Percentiles rank a stretch among this genome's conserved stretches.
Conservation (phyloP, 2,888 invertebrate genomes). For the Corythucha ciliata region DNA sequence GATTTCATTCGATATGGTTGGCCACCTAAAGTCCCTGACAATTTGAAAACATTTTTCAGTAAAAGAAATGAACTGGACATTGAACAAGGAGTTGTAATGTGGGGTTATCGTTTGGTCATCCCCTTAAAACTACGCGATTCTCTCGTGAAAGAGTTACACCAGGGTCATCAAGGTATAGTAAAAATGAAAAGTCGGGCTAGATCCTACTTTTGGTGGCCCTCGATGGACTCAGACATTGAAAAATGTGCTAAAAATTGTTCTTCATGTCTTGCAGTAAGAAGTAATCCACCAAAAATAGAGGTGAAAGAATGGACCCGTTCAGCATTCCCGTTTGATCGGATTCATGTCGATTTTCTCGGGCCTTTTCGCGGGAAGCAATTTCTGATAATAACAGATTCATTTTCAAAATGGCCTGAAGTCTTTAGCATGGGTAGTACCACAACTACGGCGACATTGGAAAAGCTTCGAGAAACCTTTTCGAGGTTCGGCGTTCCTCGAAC, state of each 20-base stretch:
- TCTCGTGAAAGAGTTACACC: conserved; percentile 34
- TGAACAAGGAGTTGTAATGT: conserved; percentile 26
- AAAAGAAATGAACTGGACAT: conserved; percentile 19
- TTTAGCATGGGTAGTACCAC: too few species aligned
- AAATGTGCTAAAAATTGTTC: conserved; percentile 31
- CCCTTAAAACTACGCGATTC: conserved; percentile 29
- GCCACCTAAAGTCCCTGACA: conserved; percentile 10
- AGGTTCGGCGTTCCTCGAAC: too few species aligned
- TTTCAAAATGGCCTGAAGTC: too few species aligned
- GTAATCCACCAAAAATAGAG: conserved; percentile 27
- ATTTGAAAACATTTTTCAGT: conserved; percentile 10
- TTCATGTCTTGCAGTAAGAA: conserved; percentile 26
- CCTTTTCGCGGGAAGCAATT: too few species aligned
- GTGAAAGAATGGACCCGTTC: too few species aligned
- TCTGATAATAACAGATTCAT: too few species aligned
- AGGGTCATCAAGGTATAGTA: conserved; percentile 33
- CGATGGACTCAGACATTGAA: conserved; percentile 35
- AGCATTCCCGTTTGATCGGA: too few species aligned
- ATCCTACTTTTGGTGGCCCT: conserved; percentile 35
- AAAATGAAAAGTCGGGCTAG: conserved; percentile 35
- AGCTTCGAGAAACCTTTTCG: too few species aligned
- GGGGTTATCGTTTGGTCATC: conserved; percentile 35
- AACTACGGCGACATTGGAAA: too few species aligned
- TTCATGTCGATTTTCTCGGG: too few species aligned
- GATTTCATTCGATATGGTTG: conserved; percentile 15